These are phyloP conservation scores for Caloenas nicobarica DNA, from an alignment of 2,113 vertebrate species.

Conservation along the genomic window DNA sequence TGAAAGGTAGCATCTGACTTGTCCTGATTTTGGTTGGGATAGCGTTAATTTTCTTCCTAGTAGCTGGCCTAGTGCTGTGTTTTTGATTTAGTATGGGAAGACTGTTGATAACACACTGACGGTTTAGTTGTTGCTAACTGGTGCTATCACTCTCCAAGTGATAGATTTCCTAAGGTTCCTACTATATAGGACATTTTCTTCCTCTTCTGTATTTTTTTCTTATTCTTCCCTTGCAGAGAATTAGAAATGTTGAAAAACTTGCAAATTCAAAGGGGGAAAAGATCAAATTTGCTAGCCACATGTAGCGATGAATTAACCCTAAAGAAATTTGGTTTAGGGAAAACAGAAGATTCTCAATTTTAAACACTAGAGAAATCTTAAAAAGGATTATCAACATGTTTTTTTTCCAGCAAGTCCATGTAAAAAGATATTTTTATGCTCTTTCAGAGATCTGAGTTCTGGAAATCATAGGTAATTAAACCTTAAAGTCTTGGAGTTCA, in stretches of 20 bases:
- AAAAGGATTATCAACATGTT: neutral
- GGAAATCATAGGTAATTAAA: neutral
- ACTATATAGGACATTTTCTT: neutral
- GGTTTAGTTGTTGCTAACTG: too few species aligned
- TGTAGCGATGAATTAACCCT: rapidly evolving
- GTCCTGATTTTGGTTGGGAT: too few species aligned
- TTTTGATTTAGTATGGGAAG: too few species aligned
- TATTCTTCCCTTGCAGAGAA: neutral
- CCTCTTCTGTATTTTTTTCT: too few species aligned
- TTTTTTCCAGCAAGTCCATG: neutral
- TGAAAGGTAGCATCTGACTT: neutral
- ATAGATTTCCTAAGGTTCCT: neutral
- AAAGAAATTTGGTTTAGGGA: neutral
- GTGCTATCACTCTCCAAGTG: neutral
- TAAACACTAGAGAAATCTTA: neutral
- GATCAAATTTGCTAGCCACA: neutral
- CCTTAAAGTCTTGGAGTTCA: neutral
- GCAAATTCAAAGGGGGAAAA: neutral
- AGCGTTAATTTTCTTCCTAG: too few species aligned
- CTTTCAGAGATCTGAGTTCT: neutral
- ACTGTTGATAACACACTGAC: too few species aligned
- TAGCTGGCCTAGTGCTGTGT: too few species aligned
- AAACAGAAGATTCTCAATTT: neutral
- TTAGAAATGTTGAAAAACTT: neutral
- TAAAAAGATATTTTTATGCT: neutral